Conservation (phyloP, 2,113 vertebrate genomes). For the Suncus etruscus region DNA sequence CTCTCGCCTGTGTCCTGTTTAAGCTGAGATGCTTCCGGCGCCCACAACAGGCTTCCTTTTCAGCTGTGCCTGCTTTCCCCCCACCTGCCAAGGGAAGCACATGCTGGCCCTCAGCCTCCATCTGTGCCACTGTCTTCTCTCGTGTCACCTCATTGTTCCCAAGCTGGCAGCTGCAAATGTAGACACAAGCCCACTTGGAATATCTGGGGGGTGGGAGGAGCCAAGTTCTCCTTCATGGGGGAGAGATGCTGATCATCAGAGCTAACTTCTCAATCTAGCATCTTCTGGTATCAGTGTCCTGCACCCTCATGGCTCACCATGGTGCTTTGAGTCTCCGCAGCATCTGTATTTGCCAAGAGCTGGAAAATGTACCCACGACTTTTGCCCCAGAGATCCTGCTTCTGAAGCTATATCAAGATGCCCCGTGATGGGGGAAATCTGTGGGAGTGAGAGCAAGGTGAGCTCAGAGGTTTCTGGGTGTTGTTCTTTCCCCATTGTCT, state of each 20-base stretch:
- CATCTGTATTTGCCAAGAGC: no score
- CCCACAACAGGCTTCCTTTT: constrained; percentile 66
- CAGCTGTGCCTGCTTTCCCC: constrained; percentile 65
- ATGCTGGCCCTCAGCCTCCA: constrained; percentile 32
- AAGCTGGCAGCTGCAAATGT: neutral
- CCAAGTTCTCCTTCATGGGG: neutral
- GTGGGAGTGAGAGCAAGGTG: no score
- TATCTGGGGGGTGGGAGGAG: neutral
- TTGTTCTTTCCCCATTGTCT: no score
- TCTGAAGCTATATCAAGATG: no score
- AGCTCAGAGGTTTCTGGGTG: no score
- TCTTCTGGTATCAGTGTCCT: rapidly evolving
- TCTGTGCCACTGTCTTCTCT: neutral
- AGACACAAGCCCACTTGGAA: constrained; percentile 16
- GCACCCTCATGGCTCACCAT: no score
- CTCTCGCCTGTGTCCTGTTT: constrained; percentile 70
- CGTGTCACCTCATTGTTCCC: constrained; percentile 65
- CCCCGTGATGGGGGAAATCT: no score
- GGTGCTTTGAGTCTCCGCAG: no score
- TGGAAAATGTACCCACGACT: no score
- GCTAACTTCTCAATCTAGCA: neutral
- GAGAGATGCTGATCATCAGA: rapidly evolving
- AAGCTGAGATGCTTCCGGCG: constrained; percentile 57
- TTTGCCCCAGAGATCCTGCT: no score
- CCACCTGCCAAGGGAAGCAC: constrained; percentile 69